Percentiles rank a stretch among this genome's conserved stretches.
Conservation (phyloP, 1,140 invertebrate genomes). For the Lamellibrachia luymesi region DNA sequence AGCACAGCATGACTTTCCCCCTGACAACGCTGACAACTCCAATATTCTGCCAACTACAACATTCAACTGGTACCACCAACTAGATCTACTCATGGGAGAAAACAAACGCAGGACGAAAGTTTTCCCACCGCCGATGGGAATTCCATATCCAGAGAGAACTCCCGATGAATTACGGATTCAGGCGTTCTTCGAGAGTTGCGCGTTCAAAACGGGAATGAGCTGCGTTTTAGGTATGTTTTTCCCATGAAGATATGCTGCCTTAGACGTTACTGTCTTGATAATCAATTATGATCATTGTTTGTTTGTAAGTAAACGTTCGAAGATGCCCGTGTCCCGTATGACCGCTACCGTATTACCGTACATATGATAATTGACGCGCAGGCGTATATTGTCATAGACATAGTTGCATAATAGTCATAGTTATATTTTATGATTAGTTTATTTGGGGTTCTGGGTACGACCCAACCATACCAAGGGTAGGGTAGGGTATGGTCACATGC, state of each 20-base stretch:
- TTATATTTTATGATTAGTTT: no score
- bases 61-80: slow-evolving; percentile 8
- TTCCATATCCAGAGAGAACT: slow-evolving; percentile 31
- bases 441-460: no score
- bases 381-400: not conserved
- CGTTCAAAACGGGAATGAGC: slow-evolving; percentile 85
- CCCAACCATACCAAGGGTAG: no score
- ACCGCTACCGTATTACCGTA: slow-evolving; percentile 15
- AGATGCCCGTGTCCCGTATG: not conserved
- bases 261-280: not conserved
- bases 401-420: no score
- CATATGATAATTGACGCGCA: not conserved
- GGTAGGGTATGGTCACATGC: no score
- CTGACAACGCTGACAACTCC: not conserved
- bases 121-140: slow-evolving; percentile 7
- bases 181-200: slow-evolving; percentile 83
- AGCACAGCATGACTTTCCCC: not conserved
- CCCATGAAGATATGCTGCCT: not conserved
- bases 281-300: not conserved
- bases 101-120: not conserved
- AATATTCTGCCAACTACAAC: slow-evolving; percentile 1
- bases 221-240: slow-evolving; percentile 76
- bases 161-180: slow-evolving; percentile 64
- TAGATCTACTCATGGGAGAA: slow-evolving; percentile 14
- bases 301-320: not conserved